These are phyloP conservation scores for Philypnodon macrostomus DNA, from an alignment of 2,797 vertebrate genomes.

Conservation along the genomic window DNA sequence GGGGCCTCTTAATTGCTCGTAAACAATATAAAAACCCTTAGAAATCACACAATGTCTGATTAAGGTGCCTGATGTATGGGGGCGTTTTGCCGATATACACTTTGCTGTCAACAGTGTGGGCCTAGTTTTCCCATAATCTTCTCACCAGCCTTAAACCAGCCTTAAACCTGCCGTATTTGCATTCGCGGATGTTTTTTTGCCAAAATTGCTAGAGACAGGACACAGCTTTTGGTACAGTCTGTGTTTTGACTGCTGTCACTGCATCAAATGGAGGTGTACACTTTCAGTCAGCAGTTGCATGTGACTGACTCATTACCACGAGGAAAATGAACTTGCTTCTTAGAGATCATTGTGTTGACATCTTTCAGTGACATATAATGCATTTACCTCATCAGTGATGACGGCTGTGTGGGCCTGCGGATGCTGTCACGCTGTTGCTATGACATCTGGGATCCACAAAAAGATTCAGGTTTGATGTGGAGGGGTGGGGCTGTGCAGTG, in stretches of 20 bases:
- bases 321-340: conserved; percentile 6
- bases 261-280: neutral
- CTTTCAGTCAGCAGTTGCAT: conserved; percentile 7
- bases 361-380: neutral
- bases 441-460: conserved; percentile 60
- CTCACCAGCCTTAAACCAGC: no score
- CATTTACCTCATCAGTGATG: conserved; percentile 46
- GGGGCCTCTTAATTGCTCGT: no score
- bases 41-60: no score
- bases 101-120: no score
- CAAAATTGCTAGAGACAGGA: conserved; percentile 7
- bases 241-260: neutral
- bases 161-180: conserved; percentile 32
- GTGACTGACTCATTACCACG: conserved; percentile 7
- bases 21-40: no score
- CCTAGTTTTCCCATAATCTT: no score
- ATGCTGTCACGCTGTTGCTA: conserved; percentile 56
- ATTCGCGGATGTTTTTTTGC: conserved; percentile 16
- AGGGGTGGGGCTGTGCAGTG: neutral
- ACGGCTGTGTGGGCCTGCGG: conserved; percentile 33
- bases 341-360: conserved; percentile 15
- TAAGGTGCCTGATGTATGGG: no score
- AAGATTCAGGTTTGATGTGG: conserved; percentile 17
- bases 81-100: no score
- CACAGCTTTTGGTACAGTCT: conserved; percentile 9